Percentiles rank a stretch among this genome's conserved stretches.
phyloP scores from a whole-genome alignment of 2,113 vertebrate species.

The Hiodon alosoides region DNA sequence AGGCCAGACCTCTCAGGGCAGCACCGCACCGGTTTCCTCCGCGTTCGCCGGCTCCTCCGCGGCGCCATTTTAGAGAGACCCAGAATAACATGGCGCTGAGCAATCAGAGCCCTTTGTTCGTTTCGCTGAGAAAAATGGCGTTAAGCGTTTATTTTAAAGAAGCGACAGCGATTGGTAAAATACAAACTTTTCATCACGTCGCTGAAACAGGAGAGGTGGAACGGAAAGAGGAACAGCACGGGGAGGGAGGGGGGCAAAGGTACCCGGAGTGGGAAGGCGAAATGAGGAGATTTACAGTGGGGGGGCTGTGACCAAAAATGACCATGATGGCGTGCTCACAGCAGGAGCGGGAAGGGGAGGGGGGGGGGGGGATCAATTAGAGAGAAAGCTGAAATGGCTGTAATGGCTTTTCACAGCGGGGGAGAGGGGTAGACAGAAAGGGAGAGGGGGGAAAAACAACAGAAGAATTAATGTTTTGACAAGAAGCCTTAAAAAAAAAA shows the following conservation, averaged over 20 bases:
- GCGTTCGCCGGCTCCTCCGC: neutral
- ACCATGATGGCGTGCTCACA: constrained; percentile 56
- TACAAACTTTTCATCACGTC: neutral
- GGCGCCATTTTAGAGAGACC: constrained; percentile 19
- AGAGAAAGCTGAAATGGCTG: constrained; percentile 54
- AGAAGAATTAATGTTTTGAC: constrained; percentile 47
- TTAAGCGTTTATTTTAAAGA: neutral
- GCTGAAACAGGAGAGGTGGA: constrained; percentile 23
- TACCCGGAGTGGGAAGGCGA: constrained; percentile 31
- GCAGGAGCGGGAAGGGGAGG: constrained; percentile 47
- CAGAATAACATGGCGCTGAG: neutral
- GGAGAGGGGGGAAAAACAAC: constrained; percentile 40
- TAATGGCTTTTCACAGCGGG: constrained; percentile 65
- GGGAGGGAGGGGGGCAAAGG: neutral
- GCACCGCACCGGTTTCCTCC: neutral
- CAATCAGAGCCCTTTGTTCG: neutral
- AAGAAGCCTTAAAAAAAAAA: constrained; percentile 44
- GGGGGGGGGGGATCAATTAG: constrained; percentile 63
- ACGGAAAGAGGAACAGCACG: neutral
- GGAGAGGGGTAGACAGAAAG: constrained; percentile 33
- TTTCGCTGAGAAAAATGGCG: neutral
- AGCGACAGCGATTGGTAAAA: constrained; percentile 2
- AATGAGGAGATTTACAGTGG: constrained; percentile 17
- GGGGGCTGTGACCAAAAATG: constrained; percentile 50
- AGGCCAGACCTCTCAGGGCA: neutral